Percentiles rank a stretch among this genome's conserved stretches.
Conservation (phyloP, 2,797 vertebrate species). For the Gallinago stenura region DNA sequence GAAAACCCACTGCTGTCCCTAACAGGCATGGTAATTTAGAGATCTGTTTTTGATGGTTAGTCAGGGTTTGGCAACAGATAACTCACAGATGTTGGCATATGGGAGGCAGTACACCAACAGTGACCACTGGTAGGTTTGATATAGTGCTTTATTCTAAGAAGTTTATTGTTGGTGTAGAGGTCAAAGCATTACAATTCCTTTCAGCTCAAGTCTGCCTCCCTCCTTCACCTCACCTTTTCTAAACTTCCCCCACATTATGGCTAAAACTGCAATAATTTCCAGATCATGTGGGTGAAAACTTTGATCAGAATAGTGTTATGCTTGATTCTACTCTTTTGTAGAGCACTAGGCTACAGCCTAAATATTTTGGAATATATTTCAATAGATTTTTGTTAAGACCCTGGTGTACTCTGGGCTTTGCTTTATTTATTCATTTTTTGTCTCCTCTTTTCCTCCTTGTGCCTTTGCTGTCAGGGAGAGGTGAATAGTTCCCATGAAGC, state of each 20-base stretch:
- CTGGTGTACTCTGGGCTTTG: neutral
- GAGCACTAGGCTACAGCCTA: neutral
- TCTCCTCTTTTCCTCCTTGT: neutral
- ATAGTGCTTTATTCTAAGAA: neutral
- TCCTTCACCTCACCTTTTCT: neutral
- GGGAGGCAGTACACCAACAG: neutral
- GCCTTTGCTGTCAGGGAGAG: neutral
- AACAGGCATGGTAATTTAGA: neutral
- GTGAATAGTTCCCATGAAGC: neutral
- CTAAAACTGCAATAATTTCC: neutral
- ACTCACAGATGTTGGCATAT: neutral
- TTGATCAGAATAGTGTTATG: neutral
- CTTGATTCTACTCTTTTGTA: neutral
- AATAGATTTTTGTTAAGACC: neutral
- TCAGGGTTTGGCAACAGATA: neutral
- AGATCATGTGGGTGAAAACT: neutral
- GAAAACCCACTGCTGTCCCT: neutral
- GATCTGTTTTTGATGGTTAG: neutral
- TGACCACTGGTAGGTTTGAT: neutral
- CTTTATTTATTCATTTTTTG: neutral
- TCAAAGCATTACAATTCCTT: neutral
- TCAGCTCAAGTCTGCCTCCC: neutral
- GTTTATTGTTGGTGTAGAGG: neutral
- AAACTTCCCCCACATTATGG: rapidly evolving
- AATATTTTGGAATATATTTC: neutral